Evolutionary conservation across 2,888 invertebrate species (phyloP), one percentile per base, ranked within the genome.

Genomic region (Drosophila acutilabella): DNA sequence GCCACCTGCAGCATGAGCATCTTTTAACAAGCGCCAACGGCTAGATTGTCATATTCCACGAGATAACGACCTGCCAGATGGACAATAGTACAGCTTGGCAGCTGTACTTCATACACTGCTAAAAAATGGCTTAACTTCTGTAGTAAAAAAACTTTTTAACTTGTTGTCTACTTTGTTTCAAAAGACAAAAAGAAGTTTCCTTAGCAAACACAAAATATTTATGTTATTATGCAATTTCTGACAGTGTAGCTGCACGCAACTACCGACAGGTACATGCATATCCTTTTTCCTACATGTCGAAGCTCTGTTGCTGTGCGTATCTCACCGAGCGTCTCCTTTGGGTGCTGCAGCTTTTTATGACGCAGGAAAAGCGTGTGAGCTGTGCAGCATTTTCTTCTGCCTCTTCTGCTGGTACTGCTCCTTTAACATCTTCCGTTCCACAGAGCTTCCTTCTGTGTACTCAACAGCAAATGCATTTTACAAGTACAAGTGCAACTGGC

Each of bases 31-130:
- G 58, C 59, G 73, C 69, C 59, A 60, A 53, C 67, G 76, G 73
- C 69, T 65, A 69, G 74, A 83, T 86, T 86, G 84, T 87, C 87
- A 81, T 84, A 81, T 80, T 83, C 81, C 79, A 73, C 41, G 52
- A 80, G 84, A 81, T 84, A 84, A 81, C 75, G 65, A 74, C 68
- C 65, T 76, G 70, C 41, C 64, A 71, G 74, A 77, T 83, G 76
- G 86, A 86, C 83, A 72, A 58, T 26, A 58, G 48, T 82, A 73
- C 81, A 75, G 65, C 30, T 20, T 47, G 71, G 51, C 64, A 70
- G 50, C 64, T 56, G 36, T 20, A 20, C n/a, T 30, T 8, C 7
- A 33, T 42, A 26, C 42, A 36, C 36, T 36, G 36, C 4, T 13
- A 11, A 36, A 36, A 36, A 36, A 13, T 2, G 8, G 30, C 6